Percentiles rank a stretch among this genome's conserved stretches.
Conservation (phyloP, 2,113 vertebrate species). For the Crotalus helleri region DNA sequence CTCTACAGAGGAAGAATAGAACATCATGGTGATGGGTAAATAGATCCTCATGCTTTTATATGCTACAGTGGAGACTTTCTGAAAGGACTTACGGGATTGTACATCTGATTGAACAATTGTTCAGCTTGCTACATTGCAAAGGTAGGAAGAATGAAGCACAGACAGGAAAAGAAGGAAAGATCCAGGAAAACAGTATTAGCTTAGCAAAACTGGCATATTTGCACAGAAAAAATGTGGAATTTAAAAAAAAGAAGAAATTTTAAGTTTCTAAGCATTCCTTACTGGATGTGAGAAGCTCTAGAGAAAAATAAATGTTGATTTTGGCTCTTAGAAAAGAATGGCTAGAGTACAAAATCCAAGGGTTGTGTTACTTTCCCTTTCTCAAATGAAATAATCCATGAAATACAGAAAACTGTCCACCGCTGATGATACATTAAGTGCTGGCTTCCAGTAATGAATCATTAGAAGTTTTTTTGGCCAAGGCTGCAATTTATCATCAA, state of each 20-base stretch:
- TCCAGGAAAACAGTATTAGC: slow-evolving; percentile 88
- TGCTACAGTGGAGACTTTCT: slow-evolving; percentile 79
- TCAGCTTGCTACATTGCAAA: slow-evolving; percentile 99
- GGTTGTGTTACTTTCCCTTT: slow-evolving; percentile 80
- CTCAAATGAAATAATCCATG: slow-evolving; percentile 81
- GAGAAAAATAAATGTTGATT: slow-evolving; percentile 77
- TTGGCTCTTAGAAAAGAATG: slow-evolving; percentile 81
- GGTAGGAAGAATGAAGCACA: slow-evolving; percentile 76
- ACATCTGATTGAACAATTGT: slow-evolving; percentile 99
- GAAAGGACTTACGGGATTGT: slow-evolving; percentile 95
- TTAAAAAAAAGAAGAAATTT: slow-evolving; percentile 64
- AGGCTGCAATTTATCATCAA: slow-evolving; percentile 71
- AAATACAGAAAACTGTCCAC: slow-evolving; percentile 82
- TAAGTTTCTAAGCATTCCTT: slow-evolving; percentile 79
- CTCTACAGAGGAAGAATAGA: slow-evolving; percentile 52
- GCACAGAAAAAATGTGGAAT: slow-evolving; percentile 69
- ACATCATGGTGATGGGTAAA: slow-evolving; percentile 48
- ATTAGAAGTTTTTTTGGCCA: slow-evolving; percentile 70
- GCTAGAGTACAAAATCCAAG: slow-evolving; percentile 76
- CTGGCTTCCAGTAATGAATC: slow-evolving; percentile 74
- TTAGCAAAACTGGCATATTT: slow-evolving; percentile 73
- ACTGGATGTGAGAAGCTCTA: slow-evolving; percentile 73
- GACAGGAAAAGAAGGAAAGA: slow-evolving; percentile 79
- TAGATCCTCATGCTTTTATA: slow-evolving; percentile 92
- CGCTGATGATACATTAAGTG: slow-evolving; percentile 81